These are phyloP conservation scores for Asteroscopus sphinx DNA, from an alignment of 2,888 invertebrate genomes.

Conservation along the genomic window DNA sequence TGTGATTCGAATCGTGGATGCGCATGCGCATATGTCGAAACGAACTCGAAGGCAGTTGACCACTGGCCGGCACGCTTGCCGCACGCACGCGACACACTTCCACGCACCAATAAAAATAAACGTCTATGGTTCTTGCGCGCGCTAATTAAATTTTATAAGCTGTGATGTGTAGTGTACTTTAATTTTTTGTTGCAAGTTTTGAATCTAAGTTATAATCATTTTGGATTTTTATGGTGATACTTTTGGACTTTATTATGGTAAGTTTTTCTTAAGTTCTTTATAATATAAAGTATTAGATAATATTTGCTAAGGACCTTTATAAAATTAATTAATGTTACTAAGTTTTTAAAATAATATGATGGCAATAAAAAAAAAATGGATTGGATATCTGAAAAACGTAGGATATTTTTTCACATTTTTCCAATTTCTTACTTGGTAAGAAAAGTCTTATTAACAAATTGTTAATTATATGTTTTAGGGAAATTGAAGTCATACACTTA, in stretches of 20 bases:
- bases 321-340: background rate
- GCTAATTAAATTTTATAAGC: slow-evolving; percentile 48
- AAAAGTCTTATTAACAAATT: too few species aligned
- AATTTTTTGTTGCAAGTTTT: slow-evolving; percentile 50
- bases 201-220: slow-evolving; percentile 50
- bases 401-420: too few species aligned
- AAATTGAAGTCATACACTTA: too few species aligned
- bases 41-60: slow-evolving; percentile 77
- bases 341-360: too few species aligned
- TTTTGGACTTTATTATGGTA: slow-evolving; percentile 59
- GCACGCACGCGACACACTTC: slow-evolving; percentile 69
- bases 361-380: too few species aligned
- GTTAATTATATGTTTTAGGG: too few species aligned
- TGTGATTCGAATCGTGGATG: slow-evolving; percentile 52
- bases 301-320: background rate
- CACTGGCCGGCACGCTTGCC: slow-evolving; percentile 80
- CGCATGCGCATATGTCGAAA: slow-evolving; percentile 49
- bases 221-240: slow-evolving; percentile 54
- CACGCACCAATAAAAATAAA: slow-evolving; percentile 48
- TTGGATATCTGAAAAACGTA: too few species aligned
- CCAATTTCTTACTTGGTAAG: too few species aligned
- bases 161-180: slow-evolving; percentile 57
- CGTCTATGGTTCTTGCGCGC: slow-evolving; percentile 54
- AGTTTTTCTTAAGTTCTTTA: slow-evolving; percentile 22
- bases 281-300: background rate